Conservation (phyloP, 2,113 vertebrate genomes). For the Archilochus colubris region DNA sequence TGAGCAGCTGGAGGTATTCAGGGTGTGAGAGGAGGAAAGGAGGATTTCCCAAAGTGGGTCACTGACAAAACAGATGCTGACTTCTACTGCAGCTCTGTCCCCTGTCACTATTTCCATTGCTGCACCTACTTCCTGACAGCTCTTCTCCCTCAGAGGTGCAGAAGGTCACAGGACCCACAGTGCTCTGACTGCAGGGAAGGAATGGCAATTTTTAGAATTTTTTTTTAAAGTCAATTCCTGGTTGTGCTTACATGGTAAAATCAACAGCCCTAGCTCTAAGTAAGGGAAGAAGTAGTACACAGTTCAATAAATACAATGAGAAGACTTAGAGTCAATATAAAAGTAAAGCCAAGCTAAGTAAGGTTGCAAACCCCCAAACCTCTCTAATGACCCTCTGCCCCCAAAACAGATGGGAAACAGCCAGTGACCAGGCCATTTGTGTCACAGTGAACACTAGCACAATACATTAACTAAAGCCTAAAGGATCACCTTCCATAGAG, state of each 20-base stretch:
- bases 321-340: not conserved
- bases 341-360: not conserved
- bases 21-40: not conserved
- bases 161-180: not conserved
- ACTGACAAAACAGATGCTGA: not conserved
- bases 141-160: fast-evolving
- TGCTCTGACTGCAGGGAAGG: not conserved
- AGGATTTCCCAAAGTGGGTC: not conserved
- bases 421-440: not conserved
- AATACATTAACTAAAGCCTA: not conserved
- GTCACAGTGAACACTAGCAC: not conserved
- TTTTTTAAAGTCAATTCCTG: not conserved
- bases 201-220: not conserved
- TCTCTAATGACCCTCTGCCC: not conserved
- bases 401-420: slow-evolving; percentile 4
- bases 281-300: not conserved
- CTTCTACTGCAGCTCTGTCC: not conserved
- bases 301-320: not conserved
- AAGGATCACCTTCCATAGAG: not conserved
- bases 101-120: not conserved
- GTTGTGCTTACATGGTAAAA: not conserved
- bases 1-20: not conserved
- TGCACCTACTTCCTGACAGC: not conserved
- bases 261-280: not conserved
- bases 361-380: not conserved